Evolutionary conservation across 92 coral and sea anemone genomes (phyloP), one percentile per base, ranked within the genome.

Genomic region (Palythoa grandis): DNA sequence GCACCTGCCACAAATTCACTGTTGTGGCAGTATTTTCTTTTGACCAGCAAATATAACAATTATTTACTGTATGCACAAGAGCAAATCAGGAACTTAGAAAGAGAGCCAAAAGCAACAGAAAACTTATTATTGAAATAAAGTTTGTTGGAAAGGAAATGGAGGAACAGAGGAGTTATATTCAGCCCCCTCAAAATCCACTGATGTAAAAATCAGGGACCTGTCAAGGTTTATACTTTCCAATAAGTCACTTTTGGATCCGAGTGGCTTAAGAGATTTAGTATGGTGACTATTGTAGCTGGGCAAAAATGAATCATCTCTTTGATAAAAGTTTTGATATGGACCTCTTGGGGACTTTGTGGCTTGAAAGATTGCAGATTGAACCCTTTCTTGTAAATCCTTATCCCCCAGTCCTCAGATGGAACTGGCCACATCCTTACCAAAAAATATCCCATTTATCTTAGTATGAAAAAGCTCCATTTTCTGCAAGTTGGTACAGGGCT

Each of bases 361-460:
- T 40, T 87, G 90, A 37, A 38, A 87, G 14, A 87, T 87, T 67
- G 86, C 90, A 25, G 90, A 43, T 70, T 87, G 90, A 14, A 87
- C 88, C 52, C 78, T 76, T 60, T 85, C 13, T 69, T 88, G 88
- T 47, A 83, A 56, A 15, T 72, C 82, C 53, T 47, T 72, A 50
- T 37, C 60, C 2, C 74, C 74, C 89, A 74, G 79, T 53, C 76
- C 90, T 66, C 71, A 60, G 72, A 90, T 78, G 74, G 90, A 86
- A 86, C 48, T 90, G 70, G 92, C 88, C 58, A 90, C 88, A 86
- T 90, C 92, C 70, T 61, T 90, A 13, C 90, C 92, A 73, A 90
- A 90, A 78, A 86, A 0, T 86, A 69, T 86, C 92, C 92, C 92
- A 90, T 82, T 90, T 90, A 90, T 90, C 92, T 86, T 75, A 82